Percentiles rank a stretch among this genome's conserved stretches.
Evolutionary conservation across 2,888 invertebrate species (phyloP).

Genomic region (Macaria liturata): DNA sequence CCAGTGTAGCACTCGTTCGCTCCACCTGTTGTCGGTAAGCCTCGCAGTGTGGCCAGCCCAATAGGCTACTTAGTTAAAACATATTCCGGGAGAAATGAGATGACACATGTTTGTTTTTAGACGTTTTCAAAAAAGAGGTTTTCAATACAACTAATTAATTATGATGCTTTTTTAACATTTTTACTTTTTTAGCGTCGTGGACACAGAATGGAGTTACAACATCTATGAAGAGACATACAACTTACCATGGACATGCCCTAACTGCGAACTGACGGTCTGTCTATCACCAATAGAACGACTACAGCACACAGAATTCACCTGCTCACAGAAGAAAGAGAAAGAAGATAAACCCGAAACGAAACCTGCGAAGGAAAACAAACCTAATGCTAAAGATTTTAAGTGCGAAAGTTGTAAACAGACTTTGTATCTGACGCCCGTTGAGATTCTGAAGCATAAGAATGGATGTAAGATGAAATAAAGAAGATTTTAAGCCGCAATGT

Average conservation of each 20-base stretch:
- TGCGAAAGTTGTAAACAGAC: slow-evolving; percentile 89
- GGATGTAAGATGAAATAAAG: slow-evolving; percentile 75
- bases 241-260: slow-evolving; percentile 88
- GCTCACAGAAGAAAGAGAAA: slow-evolving; percentile 58
- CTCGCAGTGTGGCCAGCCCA: too few species aligned
- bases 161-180: too few species aligned
- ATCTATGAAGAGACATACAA: slow-evolving; percentile 84
- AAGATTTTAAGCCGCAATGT: too few species aligned
- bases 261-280: slow-evolving; percentile 85
- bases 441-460: slow-evolving; percentile 93
- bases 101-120: too few species aligned
- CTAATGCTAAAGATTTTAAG: slow-evolving; percentile 85
- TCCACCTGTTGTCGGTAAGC: too few species aligned
- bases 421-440: slow-evolving; percentile 89
- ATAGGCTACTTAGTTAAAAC: too few species aligned
- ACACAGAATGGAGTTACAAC: slow-evolving; percentile 87
- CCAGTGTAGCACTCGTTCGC: too few species aligned
- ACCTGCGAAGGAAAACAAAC: slow-evolving; percentile 56
- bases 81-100: too few species aligned
- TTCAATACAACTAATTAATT: too few species aligned
- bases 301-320: slow-evolving; percentile 86
- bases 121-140: too few species aligned
- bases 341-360: slow-evolving; percentile 51
- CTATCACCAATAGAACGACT: slow-evolving; percentile 88
- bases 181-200: slow-evolving; percentile 79